Evolutionary conservation across 2,797 vertebrate species (phyloP).

Genomic region (Micrastur ruficollis): DNA sequence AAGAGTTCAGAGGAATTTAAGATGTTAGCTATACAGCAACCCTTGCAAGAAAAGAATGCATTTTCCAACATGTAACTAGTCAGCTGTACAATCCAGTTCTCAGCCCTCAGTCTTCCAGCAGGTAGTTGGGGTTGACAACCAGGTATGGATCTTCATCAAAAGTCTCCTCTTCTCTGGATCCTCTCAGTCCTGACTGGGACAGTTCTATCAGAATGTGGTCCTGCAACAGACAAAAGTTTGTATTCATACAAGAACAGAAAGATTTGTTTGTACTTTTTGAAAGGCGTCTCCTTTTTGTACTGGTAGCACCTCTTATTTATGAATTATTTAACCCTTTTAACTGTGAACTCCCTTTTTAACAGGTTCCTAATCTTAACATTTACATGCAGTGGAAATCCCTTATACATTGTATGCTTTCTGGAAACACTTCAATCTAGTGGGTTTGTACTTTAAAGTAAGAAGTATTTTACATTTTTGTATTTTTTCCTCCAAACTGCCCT

Average conservation of each 20-base stretch:
- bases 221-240: slow-evolving; percentile 70
- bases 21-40: background rate
- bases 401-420: background rate
- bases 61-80: background rate
- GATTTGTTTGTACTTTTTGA: background rate
- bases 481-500: background rate
- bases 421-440: background rate
- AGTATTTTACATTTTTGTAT: background rate
- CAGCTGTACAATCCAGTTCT: background rate
- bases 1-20: background rate
- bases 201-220: slow-evolving; percentile 97
- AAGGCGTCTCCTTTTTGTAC: background rate
- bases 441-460: background rate
- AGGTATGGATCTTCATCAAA: slow-evolving; percentile 85
- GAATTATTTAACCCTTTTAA: background rate
- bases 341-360: background rate
- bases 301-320: background rate
- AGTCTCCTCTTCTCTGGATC: slow-evolving; percentile 76
- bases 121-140: slow-evolving; percentile 97
- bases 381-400: background rate
- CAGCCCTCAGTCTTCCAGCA: slow-evolving; percentile 85
- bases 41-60: background rate
- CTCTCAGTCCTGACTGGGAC: slow-evolving; percentile 86
- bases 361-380: background rate
- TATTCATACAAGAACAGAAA: background rate